Conservation (phyloP, 2,113 vertebrate species). For the Pionites leucogaster region DNA sequence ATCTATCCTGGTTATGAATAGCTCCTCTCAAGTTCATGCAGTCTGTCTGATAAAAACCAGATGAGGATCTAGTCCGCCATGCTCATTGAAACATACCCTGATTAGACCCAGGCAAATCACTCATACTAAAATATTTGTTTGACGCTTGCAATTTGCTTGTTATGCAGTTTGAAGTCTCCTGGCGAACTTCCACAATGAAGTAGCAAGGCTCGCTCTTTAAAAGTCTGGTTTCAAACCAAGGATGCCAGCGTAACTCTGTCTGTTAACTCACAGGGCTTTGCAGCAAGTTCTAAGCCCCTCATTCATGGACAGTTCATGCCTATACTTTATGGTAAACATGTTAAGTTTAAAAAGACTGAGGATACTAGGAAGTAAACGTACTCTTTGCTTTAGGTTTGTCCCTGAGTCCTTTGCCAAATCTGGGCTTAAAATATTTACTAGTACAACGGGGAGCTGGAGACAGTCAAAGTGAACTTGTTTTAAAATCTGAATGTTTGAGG, state of each 20-base stretch:
- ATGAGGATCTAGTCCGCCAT: not conserved
- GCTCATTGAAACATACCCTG: not conserved
- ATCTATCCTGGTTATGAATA: not conserved
- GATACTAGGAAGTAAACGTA: not conserved
- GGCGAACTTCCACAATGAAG: not conserved
- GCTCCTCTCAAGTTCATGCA: not conserved
- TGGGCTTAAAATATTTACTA: conserved; percentile 6
- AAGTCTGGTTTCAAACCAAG: not conserved
- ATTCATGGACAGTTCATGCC: not conserved
- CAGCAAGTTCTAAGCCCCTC: not conserved
- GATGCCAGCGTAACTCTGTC: not conserved
- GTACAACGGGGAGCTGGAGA: not conserved
- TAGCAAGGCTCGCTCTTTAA: not conserved
- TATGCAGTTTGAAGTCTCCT: not conserved
- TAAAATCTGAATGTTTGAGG: not conserved
- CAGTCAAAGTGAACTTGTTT: not conserved
- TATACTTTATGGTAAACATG: not conserved
- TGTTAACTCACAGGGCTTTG: not conserved
- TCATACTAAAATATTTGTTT: conserved; percentile 16
- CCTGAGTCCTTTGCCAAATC: not conserved
- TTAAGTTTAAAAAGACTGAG: not conserved
- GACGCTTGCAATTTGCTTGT: not conserved
- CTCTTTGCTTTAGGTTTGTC: not conserved
- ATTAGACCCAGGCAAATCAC: not conserved
- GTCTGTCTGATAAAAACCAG: not conserved